Conservation (phyloP, 1,140 invertebrate species). For the Melitaea cinxia region DNA sequence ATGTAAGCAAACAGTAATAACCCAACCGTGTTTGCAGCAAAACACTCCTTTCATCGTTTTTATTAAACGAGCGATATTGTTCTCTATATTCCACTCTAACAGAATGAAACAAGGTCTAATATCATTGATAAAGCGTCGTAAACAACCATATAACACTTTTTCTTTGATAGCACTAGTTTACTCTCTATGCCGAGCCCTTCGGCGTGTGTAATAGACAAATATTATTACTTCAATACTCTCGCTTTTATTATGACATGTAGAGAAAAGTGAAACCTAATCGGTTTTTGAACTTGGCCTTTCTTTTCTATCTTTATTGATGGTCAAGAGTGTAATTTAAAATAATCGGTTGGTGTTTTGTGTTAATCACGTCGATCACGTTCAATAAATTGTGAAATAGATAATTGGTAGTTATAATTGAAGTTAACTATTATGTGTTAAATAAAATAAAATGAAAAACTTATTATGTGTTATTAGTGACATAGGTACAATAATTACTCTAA, state of each 20-base stretch:
- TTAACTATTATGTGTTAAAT: too few relatives aligned
- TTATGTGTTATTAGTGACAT: too few relatives aligned
- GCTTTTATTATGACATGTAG: constrained; percentile 48
- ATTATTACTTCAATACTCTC: constrained; percentile 45
- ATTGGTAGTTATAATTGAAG: not conserved
- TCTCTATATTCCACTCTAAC: constrained; percentile 18
- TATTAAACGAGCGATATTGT: not conserved
- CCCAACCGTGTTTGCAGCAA: constrained; percentile 15
- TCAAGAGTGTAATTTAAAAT: constrained; percentile 1
- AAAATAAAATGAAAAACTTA: too few relatives aligned
- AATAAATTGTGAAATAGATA: not conserved
- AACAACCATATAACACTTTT: constrained; percentile 34
- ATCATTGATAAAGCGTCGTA: constrained; percentile 6
- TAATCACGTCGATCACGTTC: not conserved
- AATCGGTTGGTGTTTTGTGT: not conserved
- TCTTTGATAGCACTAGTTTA: constrained; percentile 35
- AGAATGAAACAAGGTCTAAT: constrained; percentile 8
- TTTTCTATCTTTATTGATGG: constrained; percentile 25
- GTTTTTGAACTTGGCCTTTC: constrained; percentile 47
- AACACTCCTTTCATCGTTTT: constrained; percentile 15
- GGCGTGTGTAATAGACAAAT: constrained; percentile 48
- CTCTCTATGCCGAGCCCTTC: constrained; percentile 37
- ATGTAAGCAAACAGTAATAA: constrained; percentile 4
- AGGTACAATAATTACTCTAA: too few relatives aligned
- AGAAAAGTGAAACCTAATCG: constrained; percentile 50